Conservation (phyloP, 2,113 vertebrate genomes). For the Prietella phreatophila region DNA sequence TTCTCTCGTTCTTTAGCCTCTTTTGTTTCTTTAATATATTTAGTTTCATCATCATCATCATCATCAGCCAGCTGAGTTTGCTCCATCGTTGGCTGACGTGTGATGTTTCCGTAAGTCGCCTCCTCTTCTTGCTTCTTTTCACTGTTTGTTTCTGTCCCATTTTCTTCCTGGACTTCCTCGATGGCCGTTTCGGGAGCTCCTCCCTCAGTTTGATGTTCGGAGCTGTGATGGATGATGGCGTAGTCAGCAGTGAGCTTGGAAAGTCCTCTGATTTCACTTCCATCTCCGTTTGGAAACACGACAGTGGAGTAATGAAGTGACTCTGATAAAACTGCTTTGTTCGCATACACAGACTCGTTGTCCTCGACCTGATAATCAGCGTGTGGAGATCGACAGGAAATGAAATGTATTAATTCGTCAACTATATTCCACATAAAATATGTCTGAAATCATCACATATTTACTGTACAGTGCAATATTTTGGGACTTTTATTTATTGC, state of each 20-base stretch:
- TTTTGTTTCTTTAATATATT: too few relatives aligned
- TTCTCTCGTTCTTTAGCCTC: neutral
- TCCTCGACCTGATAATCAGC: neutral
- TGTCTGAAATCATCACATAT: too few relatives aligned
- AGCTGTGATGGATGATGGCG: neutral
- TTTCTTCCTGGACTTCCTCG: neutral
- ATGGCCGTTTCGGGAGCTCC: neutral
- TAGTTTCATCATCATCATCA: neutral
- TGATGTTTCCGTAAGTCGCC: neutral
- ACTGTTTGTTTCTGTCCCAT: neutral
- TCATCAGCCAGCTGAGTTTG: neutral
- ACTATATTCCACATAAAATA: neutral
- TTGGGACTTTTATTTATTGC: too few relatives aligned
- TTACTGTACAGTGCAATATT: too few relatives aligned
- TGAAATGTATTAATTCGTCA: neutral
- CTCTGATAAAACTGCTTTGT: neutral
- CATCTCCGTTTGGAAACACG: neutral
- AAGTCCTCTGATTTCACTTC: neutral
- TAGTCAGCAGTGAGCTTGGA: slow-evolving; percentile 6
- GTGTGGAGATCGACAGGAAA: neutral
- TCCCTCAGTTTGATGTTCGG: too few relatives aligned
- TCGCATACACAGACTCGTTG: neutral
- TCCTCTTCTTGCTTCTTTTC: neutral
- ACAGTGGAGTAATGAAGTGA: slow-evolving; percentile 11
- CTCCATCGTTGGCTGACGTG: neutral